Base-by-base conservation (phyloP, 1,140 invertebrate species). In the Zaprionus gabonicus region DNA sequence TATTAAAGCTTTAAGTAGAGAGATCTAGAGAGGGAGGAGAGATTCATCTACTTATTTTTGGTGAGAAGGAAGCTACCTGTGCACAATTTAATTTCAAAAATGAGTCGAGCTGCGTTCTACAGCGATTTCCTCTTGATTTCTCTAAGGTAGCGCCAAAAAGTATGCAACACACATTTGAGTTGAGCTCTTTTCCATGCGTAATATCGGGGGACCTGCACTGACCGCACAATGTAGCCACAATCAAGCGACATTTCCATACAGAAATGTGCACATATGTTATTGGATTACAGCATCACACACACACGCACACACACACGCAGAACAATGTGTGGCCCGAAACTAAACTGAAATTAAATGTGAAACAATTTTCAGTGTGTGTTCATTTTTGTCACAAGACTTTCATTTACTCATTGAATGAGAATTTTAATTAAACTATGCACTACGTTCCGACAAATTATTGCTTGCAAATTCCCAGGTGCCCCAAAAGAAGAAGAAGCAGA, bases 371-470 rank as follows among this genome's bases (percentile, higher is more conserved):
- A 1, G 20, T 23, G 46, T 49, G 20, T 51, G 46, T 46, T 46
- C 23, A 51, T 51, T 65, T 62, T 53, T n/a, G 57, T 56, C 65
- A 74, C 57, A 62, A 64, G 53, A 71, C 55, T 58, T 64, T 34
- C 62, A 78, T 75, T 78, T 75, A 27, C 44, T 38, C 56, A 63
- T 57, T 80, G 78, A 75, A 78, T 81, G 68, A 68, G 68, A 76
- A 88, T 90, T 87, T 88, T 81, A 88, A 88, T 88, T 88, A 90
- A 88, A 79, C 77, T 64, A 67, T 82, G 57, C 71, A 80, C 34
- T 71, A 38, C 1, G 46, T 3, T 3, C 63, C 17, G 57, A 70
- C 69, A 81, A 82, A 81, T 72, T 78, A 81, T 79, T 76, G 80
- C 65, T 70, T 69, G 49, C 59, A 76, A 73, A 59, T 73, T 60